phyloP scores from a whole-genome alignment of 2,797 vertebrate genomes.

The Anas georgica region DNA sequence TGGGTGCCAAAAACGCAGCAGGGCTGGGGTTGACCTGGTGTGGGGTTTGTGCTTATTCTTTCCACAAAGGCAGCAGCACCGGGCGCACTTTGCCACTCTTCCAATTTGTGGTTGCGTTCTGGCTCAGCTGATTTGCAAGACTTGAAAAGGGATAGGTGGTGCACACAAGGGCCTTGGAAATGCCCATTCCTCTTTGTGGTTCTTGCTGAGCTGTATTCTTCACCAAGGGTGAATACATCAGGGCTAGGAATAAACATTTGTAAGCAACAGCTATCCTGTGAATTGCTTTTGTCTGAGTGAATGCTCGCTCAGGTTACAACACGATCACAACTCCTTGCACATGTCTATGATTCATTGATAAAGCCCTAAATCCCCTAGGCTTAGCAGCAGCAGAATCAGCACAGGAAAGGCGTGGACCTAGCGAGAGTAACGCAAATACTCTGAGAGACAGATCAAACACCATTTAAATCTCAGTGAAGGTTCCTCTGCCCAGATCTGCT shows the following conservation, averaged over 20 bases:
- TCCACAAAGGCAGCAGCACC: not conserved
- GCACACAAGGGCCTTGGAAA: slow-evolving; percentile 9
- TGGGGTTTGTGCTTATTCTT: not conserved
- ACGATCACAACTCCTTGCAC: not conserved
- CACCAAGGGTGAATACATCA: slow-evolving; percentile 34
- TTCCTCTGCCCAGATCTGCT: not conserved
- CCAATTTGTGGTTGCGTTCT: not conserved
- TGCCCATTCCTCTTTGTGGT: slow-evolving; percentile 2
- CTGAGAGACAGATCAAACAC: not conserved
- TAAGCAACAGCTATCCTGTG: slow-evolving; percentile 22
- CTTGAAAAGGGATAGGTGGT: not conserved
- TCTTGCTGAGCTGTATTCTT: not conserved
- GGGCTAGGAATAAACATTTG: slow-evolving; percentile 11
- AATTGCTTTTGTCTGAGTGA: slow-evolving; percentile 64
- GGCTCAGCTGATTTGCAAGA: not conserved
- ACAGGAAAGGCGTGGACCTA: not conserved
- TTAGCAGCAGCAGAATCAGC: not conserved
- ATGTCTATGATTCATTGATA: slow-evolving; percentile 54
- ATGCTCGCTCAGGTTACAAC: slow-evolving; percentile 36
- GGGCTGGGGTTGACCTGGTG: not conserved
- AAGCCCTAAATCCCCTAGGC: slow-evolving; percentile 19
- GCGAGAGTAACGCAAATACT: not conserved
- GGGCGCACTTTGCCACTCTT: not conserved
- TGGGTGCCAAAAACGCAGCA: not conserved
- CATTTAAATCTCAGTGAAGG: not conserved